Conservation (phyloP, 2,797 vertebrate genomes). For the Netta rufina region DNA sequence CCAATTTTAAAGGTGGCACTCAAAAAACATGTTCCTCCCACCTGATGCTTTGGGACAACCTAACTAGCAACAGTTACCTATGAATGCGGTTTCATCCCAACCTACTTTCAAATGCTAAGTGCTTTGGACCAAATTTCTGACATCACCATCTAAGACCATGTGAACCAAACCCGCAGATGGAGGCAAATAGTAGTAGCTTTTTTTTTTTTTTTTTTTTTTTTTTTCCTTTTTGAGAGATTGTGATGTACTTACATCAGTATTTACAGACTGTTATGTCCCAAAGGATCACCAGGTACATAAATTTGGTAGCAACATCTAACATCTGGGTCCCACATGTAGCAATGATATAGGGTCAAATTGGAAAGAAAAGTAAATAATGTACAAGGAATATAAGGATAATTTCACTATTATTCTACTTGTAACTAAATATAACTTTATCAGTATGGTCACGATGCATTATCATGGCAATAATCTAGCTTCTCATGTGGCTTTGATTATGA, state of each 20-base stretch:
- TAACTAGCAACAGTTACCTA: background rate
- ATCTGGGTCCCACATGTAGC: background rate
- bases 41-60: background rate
- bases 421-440: background rate
- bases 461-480: background rate
- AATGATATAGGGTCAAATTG: background rate
- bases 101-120: background rate
- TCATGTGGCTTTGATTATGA: background rate
- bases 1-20: background rate
- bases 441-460: background rate
- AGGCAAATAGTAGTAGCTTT: fast-evolving
- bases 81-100: background rate
- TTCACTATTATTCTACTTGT: background rate
- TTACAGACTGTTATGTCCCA: background rate
- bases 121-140: background rate
- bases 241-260: background rate
- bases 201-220: background rate
- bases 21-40: fast-evolving
- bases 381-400: background rate
- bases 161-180: background rate
- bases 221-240: background rate
- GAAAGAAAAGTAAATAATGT: background rate
- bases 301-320: background rate
- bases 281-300: background rate
- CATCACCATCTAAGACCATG: fast-evolving